Base-by-base conservation (phyloP, 2,113 vertebrate species). In the Ranitomeya imitator region DNA sequence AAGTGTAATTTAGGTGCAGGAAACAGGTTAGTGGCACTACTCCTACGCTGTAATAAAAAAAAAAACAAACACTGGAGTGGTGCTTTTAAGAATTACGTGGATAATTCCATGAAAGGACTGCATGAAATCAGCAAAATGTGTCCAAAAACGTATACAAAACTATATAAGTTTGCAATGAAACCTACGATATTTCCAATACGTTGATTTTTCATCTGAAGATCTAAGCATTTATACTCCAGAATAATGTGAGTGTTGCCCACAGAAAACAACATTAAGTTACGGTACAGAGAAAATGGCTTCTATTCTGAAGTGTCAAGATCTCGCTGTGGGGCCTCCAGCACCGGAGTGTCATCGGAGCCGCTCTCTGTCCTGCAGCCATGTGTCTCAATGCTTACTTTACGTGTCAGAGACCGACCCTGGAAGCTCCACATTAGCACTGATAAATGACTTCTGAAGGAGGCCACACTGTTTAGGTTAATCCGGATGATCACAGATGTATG, bases 401-500 rank as follows among this genome's bases (percentile, higher is more conserved):
- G 19, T 57, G 52, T n/a, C 74, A 19, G 11, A 63, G 51, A 45
- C 63, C 69, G 78, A 60, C 73, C 60, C 87, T 76, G 76, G 73
- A 79, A 78, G 87, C 73, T 23, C 63, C 71, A 84, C 59, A 85
- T 89, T 89, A 84, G 69, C 65, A 14, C 82, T 79, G 74, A 89
- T 89, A 65, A 89, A 89, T 85, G 60, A 69, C 52, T 77, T 79
- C 63, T 85, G 87, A 85, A 79, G 87, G 60, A 77, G 71, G 77
- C 60, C 78, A 57, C 80, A 65, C 71, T 77, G 87, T 77, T 83
- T 83, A 89, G 52, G 71, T 83, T 88, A 84, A 74, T 55, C 60
- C 63, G 59, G 80, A 88, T 88, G 55, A 83, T 88, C 86, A 78
- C 76, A 67, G n/a, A 83, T 78, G 82, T 88, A 60, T 71, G 87